phyloP scores from a whole-genome alignment of 2,888 invertebrate genomes.

The Mantis religiosa region DNA sequence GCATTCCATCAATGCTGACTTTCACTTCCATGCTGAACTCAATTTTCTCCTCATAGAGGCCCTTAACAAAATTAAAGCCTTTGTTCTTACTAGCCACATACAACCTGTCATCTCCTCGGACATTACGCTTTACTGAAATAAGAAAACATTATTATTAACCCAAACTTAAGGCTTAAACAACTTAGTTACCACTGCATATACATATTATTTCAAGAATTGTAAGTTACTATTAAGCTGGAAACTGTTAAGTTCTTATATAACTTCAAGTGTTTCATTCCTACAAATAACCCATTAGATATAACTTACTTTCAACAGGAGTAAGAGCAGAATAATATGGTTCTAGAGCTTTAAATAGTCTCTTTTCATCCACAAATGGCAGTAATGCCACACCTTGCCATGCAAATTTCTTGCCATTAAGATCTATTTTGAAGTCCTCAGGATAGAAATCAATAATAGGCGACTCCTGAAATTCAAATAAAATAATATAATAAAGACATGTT shows the following conservation, averaged over 20 bases:
- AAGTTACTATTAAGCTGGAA: too few species aligned
- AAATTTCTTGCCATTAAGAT: slow-evolving; percentile 96
- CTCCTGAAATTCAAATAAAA: slow-evolving; percentile 51
- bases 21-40: too few species aligned
- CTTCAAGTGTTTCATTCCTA: too few species aligned
- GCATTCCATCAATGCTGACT: too few species aligned
- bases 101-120: too few species aligned
- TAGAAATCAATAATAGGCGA: slow-evolving; percentile 98
- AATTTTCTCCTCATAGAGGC: too few species aligned
- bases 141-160: slow-evolving; percentile 20
- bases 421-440: slow-evolving; percentile 82
- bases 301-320: slow-evolving; percentile 75
- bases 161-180: too few species aligned
- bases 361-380: slow-evolving; percentile 95
- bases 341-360: slow-evolving; percentile 74
- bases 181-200: too few species aligned
- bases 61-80: too few species aligned
- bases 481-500: neutral
- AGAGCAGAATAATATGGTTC: slow-evolving; percentile 71
- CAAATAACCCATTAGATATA: neutral
- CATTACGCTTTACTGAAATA: slow-evolving; percentile 68
- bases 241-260: too few species aligned
- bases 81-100: too few species aligned
- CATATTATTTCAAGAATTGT: too few species aligned
- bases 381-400: slow-evolving; percentile 99